Base-by-base conservation (phyloP, 1,140 invertebrate genomes). In the Nasonia longicornis region DNA sequence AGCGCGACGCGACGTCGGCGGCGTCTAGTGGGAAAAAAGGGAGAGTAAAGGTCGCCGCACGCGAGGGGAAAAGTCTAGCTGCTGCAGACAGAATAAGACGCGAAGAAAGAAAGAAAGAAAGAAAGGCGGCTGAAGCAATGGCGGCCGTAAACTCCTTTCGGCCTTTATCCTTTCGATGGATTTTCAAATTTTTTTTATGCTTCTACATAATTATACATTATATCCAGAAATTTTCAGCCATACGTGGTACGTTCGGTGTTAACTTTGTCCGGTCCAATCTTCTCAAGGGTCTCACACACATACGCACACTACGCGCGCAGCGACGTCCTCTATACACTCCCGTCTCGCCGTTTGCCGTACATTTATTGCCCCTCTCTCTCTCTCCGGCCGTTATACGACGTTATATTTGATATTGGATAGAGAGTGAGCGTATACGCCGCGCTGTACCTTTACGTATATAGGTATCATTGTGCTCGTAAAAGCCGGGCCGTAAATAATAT, bases 381-480 rank as follows among this genome's bases (percentile, higher is more conserved):
- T 85, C 86, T 84, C 84, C 84, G 38, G 12, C 74, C 66, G 69
- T 85, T 86, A 87, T 90, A 89, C 87, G 89, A 90, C 87, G 88
- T 90, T 91, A 90, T 91, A 90, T 91, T 91, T 90, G 89, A 91
- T 90, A 91, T 91, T 90, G 89, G 90, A 89, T 89, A 89, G 87
- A 90, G 26, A 26, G 29, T 2, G 22, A 4, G 16, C 29, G 26
- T 73, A n/a, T 69, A 48, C 22, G 14, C 38, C 26, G 16, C 72
- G 12, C 29, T 29, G 8, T 31, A 31, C 64, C 26, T 67, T 67
- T 58, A 42, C 38, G 42, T 52, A 67, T 48, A 89, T 90, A 89
- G 86, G 87, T 91, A 89, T 89, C 89, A 89, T 89, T 89, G 87
- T 82, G 82, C 80, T 89, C 89, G 86, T 91, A 91, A 91, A 91